Conservation (phyloP, 2,888 invertebrate genomes). For the Megaustenia siamemsis region DNA sequence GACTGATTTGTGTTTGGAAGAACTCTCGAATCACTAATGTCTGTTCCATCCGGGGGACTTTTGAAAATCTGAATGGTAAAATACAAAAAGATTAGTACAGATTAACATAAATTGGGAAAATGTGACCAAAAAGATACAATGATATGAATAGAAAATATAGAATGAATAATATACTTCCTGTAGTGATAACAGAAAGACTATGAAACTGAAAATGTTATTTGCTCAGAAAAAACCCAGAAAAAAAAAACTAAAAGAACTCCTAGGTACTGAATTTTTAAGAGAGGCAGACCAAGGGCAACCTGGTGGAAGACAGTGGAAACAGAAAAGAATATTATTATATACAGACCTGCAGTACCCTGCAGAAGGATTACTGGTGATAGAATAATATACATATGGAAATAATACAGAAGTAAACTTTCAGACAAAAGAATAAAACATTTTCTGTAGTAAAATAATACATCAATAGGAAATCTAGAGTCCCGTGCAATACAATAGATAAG, state of each 20-base stretch:
- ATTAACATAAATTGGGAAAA: background rate
- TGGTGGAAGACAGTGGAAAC: background rate
- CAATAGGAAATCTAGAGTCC: too few species aligned
- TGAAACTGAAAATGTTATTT: too few species aligned
- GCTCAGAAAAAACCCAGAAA: too few species aligned
- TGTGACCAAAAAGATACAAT: background rate
- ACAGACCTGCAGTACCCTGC: too few species aligned
- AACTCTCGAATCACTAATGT: conserved; percentile 60
- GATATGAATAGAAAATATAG: background rate
- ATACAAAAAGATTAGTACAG: background rate
- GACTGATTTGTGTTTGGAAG: conserved; percentile 57
- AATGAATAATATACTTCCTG: background rate
- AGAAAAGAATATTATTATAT: too few species aligned
- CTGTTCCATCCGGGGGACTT: conserved; percentile 72
- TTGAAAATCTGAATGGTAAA: conserved; percentile 72
- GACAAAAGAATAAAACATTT: too few species aligned
- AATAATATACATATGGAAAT: too few species aligned
- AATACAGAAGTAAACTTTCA: too few species aligned
- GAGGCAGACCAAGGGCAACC: background rate
- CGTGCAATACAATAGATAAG: too few species aligned
- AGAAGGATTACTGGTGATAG: too few species aligned
- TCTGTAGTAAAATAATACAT: too few species aligned
- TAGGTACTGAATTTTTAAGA: background rate
- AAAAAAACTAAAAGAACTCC: background rate
- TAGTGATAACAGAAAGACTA: background rate